Conservation (phyloP, 1,140 invertebrate species). For the Tachypleus tridentatus region DNA sequence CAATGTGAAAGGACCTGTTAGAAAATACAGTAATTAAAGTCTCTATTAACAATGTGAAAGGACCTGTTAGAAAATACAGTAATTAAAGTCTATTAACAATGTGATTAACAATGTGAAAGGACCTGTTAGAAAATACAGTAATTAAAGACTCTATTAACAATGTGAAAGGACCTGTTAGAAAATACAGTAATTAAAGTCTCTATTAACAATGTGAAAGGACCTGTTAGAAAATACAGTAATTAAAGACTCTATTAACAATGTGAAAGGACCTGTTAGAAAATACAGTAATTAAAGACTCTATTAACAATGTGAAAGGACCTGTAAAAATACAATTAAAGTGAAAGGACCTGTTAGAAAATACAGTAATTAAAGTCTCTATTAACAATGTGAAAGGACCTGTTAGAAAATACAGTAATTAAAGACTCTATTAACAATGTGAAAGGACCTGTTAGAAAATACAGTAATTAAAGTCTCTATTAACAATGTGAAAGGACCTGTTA, state of each 20-base stretch:
- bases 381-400: conserved; percentile 30
- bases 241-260: too few relatives aligned
- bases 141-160: too few relatives aligned
- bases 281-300: too few relatives aligned
- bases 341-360: conserved; percentile 21
- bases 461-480: too few relatives aligned
- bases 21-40: not conserved
- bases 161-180: conserved; percentile 27
- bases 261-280: conserved; percentile 26
- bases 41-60: too few relatives aligned
- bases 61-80: conserved; percentile 2
- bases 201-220: conserved; percentile 32
- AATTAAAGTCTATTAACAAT: too few relatives aligned
- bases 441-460: conserved; percentile 12
- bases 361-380: too few relatives aligned
- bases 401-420: not conserved
- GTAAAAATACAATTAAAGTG: conserved; percentile 20
- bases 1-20: conserved; percentile 28
- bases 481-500: conserved; percentile 28
- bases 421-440: too few relatives aligned
- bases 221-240: not conserved
- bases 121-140: not conserved
- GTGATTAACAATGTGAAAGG: too few relatives aligned
- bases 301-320: conserved; percentile 31
- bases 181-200: not conserved